A percentile compares a stretch with the other conserved stretches of the same genome.
phyloP scores from a whole-genome alignment of 2,113 vertebrate species.

The Pedetes capensis region DNA sequence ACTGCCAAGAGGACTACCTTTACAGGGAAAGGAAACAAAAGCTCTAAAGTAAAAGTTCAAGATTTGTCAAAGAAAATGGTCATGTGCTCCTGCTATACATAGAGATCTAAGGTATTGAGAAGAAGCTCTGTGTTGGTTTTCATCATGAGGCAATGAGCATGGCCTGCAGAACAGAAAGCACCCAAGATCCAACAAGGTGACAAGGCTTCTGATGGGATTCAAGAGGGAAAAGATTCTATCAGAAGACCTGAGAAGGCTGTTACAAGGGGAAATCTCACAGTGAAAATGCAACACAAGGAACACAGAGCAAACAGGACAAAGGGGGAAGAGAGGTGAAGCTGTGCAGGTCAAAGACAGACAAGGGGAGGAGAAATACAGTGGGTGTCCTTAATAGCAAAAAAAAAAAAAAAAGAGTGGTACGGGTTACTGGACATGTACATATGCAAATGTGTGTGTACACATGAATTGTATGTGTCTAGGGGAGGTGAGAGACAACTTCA shows the following conservation, averaged over 20 bases:
- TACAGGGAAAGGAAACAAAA: background rate
- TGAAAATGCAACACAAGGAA: background rate
- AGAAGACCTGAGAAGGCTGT: background rate
- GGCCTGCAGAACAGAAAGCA: background rate
- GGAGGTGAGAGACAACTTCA: background rate
- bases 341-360: accelerated
- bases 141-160: background rate
- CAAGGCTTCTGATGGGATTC: background rate
- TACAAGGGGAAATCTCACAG: background rate
- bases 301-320: background rate
- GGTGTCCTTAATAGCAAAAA: no score
- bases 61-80: background rate
- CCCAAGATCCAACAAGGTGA: no score
- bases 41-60: background rate
- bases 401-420: background rate
- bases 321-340: background rate
- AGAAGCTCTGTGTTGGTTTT: background rate
- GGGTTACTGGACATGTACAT: background rate
- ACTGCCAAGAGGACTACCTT: background rate
- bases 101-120: background rate
- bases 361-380: background rate
- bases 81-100: background rate
- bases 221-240: background rate
- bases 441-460: background rate
- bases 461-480: background rate